phyloP scores from a whole-genome alignment of 2,797 vertebrate genomes.

The Poecilia wingei region DNA sequence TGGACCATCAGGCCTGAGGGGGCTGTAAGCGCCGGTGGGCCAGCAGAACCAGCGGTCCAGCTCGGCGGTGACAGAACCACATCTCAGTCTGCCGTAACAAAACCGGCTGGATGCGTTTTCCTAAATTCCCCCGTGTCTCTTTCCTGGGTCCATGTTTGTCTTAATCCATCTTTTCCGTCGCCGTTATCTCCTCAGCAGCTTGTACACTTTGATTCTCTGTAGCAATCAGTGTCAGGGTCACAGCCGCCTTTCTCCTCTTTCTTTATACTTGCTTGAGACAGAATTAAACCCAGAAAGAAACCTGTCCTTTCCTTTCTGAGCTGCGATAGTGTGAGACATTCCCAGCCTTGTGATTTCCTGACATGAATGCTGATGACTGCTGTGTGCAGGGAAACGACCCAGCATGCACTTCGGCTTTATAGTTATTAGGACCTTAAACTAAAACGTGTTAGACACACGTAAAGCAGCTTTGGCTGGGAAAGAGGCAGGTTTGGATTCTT shows the following conservation, averaged over 20 bases:
- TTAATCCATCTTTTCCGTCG: constrained; percentile 1
- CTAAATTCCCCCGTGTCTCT: constrained; percentile 19
- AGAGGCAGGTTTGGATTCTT: constrained; percentile 36
- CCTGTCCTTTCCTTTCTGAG: constrained; percentile 40
- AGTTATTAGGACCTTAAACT: constrained; percentile 37
- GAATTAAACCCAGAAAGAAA: constrained; percentile 28
- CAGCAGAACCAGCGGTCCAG: constrained; percentile 21
- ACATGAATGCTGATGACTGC: constrained; percentile 63
- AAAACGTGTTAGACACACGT: constrained; percentile 5
- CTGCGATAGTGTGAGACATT: constrained; percentile 43
- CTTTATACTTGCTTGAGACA: constrained; percentile 28
- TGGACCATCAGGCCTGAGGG: constrained; percentile 36
- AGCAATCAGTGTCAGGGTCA: constrained; percentile 8
- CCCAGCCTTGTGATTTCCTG: constrained; percentile 61
- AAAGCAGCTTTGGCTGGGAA: constrained; percentile 30
- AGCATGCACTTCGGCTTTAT: constrained; percentile 24
- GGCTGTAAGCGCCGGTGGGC: constrained; percentile 43
- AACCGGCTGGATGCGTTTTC: constrained; percentile 29
- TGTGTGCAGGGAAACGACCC: constrained; percentile 45
- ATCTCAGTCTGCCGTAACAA: constrained; percentile 30
- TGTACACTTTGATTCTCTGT: constrained; percentile 12
- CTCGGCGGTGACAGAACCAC: constrained; percentile 33
- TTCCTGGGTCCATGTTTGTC: constrained; percentile 28
- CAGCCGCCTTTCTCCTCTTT: constrained; percentile 1
- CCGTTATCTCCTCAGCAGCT: constrained; percentile 20